Conservation (phyloP, 2,113 vertebrate species). For the Phylloscopus whistleri region DNA sequence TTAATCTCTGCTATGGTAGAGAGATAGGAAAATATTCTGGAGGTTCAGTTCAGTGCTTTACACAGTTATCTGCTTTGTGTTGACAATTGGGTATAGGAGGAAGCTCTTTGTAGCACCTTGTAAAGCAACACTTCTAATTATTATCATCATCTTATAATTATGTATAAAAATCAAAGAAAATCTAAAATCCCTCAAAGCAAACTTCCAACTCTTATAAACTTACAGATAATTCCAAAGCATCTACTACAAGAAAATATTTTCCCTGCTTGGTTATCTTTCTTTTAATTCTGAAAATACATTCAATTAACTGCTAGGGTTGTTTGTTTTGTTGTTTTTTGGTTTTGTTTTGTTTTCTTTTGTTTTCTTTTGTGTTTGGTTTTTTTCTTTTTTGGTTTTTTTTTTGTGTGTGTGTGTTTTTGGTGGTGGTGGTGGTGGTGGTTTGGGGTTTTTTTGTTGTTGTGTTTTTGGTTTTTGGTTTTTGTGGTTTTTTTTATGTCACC, state of each 20-base stretch:
- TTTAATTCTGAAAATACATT: background rate
- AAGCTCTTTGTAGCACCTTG: background rate
- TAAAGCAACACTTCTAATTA: background rate
- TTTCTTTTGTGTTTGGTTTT: too few relatives aligned
- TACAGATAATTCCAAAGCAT: background rate
- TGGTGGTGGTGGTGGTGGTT: too few relatives aligned
- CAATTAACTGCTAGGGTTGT: background rate
- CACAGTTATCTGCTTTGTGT: background rate
- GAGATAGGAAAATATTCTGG: background rate
- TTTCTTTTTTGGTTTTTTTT: too few relatives aligned
- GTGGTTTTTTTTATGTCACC: background rate
- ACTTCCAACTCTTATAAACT: background rate
- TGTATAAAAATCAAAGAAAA: background rate
- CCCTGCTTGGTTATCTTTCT: background rate
- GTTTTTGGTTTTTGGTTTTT: background rate
- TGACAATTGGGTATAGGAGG: rapidly evolving
- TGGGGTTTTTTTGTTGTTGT: too few relatives aligned
- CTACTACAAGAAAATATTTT: background rate
- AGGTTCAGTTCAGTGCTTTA: background rate
- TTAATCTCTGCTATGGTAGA: background rate
- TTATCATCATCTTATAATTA: background rate
- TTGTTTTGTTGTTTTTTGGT: background rate
- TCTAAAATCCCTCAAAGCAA: background rate
- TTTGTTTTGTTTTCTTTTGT: background rate
- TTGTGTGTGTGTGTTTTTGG: too few relatives aligned